Base-by-base conservation (phyloP, 2,113 vertebrate genomes). In the Alethe castanea region DNA sequence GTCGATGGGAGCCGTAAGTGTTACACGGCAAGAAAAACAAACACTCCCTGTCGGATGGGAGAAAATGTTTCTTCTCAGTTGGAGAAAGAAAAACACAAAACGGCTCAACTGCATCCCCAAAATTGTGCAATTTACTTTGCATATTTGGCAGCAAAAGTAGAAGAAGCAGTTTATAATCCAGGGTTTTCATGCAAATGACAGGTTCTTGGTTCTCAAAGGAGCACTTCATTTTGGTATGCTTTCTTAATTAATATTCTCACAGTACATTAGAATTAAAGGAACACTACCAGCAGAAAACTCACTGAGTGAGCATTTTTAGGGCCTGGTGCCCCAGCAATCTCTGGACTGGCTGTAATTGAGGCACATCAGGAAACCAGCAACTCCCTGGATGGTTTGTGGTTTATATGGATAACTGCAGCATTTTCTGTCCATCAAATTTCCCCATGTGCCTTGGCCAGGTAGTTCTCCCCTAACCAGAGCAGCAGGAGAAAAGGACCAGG, bases 121-220 rank as follows among this genome's bases (percentile, higher is more conserved):
- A 78, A 95, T 95, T 97, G 95, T 94, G 95, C 91, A 97, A 97
- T 87, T 92, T 57, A 87, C 89, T 97, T 92, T 95, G 94, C 93
- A 94, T 96, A 96, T 94, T 95, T 97, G 96, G 96, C 96, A 96
- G 84, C 73, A 81, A 91, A 97, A 96, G 96, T 84, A 87, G 96
- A 84, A 97, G 86, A 94, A 94, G 96, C 95, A 79, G 94, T 95
- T 97, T 95, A 56, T 95, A 95, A 95, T 76, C 89, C 81, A 45
- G 44, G 57, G 78, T 76, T 96, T 96, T 95, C 91, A 95, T 14
- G 10, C 85, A 95, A 95, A 95, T 94, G 94, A 92, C 94, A 95
- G 92, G 94, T 94, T 86, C 95, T 95, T 81, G 81, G 85, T 95
- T 97, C 85, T 88, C 8, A 24, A 29, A 93, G 74, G 67, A 80